phyloP scores from a whole-genome alignment of 2,797 vertebrate species.

The Hypotaenidia philippensis region DNA sequence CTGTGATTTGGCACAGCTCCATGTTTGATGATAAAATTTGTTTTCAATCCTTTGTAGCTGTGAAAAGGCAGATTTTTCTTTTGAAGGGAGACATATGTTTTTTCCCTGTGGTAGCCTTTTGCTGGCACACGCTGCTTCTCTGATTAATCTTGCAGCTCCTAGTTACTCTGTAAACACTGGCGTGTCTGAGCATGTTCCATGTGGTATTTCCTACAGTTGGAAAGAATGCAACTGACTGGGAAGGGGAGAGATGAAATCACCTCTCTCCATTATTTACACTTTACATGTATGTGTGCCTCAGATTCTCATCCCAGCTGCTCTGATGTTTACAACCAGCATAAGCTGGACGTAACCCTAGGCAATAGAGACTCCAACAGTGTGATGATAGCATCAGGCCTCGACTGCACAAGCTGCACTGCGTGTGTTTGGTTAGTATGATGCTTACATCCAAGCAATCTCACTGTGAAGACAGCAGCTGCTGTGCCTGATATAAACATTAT shows the following conservation, averaged over 20 bases:
- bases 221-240: not conserved
- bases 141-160: constrained; percentile 57
- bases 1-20: constrained; percentile 12
- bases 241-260: not conserved
- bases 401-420: not conserved
- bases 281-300: not conserved
- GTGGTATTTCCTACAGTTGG: constrained; percentile 55
- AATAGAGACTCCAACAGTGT: not conserved
- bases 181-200: constrained; percentile 40
- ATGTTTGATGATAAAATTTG: not conserved
- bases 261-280: not conserved
- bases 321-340: not conserved
- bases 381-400: not conserved
- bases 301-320: not conserved
- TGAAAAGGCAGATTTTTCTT: constrained; percentile 52
- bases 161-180: constrained; percentile 33
- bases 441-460: not conserved
- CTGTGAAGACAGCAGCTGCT: not conserved
- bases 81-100: constrained; percentile 51
- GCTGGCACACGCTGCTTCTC: not conserved
- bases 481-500: not conserved
- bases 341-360: not conserved
- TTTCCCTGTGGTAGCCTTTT: not conserved
- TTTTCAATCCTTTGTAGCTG: constrained; percentile 63
- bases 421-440: not conserved